Conservation (phyloP, 2,888 invertebrate species). For the Himalopsyche japonica region DNA sequence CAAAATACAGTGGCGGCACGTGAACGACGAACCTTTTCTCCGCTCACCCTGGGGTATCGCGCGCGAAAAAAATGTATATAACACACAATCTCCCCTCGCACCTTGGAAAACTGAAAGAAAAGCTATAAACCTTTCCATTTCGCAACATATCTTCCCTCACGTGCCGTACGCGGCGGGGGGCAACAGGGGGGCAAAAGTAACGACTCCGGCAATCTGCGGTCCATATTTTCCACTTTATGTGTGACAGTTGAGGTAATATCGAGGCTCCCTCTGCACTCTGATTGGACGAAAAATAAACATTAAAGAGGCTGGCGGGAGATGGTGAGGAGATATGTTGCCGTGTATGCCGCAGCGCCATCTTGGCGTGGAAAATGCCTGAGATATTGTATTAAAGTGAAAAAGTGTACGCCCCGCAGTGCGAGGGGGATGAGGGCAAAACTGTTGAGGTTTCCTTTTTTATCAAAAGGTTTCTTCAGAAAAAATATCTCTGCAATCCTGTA, state of each 20-base stretch:
- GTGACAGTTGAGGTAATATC: slow-evolving; percentile 66
- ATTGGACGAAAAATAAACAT: slow-evolving; percentile 65
- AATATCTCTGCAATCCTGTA: background rate
- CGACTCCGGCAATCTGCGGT: slow-evolving; percentile 55
- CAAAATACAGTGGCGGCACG: slow-evolving; percentile 59
- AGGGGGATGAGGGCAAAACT: slow-evolving; percentile 48
- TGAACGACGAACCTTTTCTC: slow-evolving; percentile 46
- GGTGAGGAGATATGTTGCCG: slow-evolving; percentile 31
- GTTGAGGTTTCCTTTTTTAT: slow-evolving; percentile 63
- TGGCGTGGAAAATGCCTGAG: slow-evolving; percentile 63
- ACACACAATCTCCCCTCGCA: slow-evolving; percentile 38
- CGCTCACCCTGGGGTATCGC: slow-evolving; percentile 19
- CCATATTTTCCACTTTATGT: slow-evolving; percentile 66
- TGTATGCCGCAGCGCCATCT: slow-evolving; percentile 55
- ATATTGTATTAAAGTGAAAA: slow-evolving; percentile 60
- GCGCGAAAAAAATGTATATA: slow-evolving; percentile 35
- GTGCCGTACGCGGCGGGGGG: slow-evolving; percentile 41
- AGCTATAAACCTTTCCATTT: slow-evolving; percentile 60
- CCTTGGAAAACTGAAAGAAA: slow-evolving; percentile 57
- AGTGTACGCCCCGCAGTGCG: slow-evolving; percentile 50
- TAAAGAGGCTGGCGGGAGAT: slow-evolving; percentile 55
- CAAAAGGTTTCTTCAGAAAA: background rate
- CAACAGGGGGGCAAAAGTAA: slow-evolving; percentile 23
- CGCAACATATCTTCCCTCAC: slow-evolving; percentile 43
- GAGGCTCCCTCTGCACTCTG: slow-evolving; percentile 63